Base-by-base conservation (phyloP, 1,140 invertebrate genomes). In the Cyrtorhinus lividipennis region DNA sequence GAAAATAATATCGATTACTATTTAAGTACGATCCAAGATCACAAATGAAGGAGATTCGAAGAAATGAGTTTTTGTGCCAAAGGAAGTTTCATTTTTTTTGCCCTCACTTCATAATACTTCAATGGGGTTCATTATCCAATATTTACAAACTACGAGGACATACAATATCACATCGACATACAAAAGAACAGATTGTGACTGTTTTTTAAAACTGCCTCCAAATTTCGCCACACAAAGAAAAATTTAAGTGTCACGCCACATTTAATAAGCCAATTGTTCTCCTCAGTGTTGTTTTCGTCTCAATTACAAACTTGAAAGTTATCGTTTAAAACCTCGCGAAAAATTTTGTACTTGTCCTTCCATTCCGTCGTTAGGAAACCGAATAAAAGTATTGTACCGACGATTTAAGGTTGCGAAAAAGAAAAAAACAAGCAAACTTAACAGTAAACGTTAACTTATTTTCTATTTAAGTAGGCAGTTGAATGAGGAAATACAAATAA, bases 1-100 rank as follows among this genome's bases (percentile, higher is more conserved):
- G 18, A 53, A 53, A 53, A 22, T 53, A 53, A 53, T 53, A 53
- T 53, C 48, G 20, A 53, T 53, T 44, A 44, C n/a, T n/a, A n/a
- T 44, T 44, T 53, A 53, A 53, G 48, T 53, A 53, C 48, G 48
- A 53, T 53, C 48, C 5, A 53, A 13, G 48, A 53, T 53, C 48
- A 53, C 48, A 53, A 53, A 53, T 53, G 20, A 53, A 53, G 20
- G 48, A 53, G 48, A 53, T 53, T 53, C 48, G 48, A 53, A 22
- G 48, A 53, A 22, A 53, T 53, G 48, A 53, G 48, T 53, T 53
- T 53, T 53, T 53, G 48, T 53, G 48, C 48, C 48, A 53, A 53
- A 53, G 48, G 48, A 53, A 53, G 48, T 53, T 53, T n/a, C n/a
- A n/a, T n/a, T n/a, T n/a, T n/a, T n/a, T n/a, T 53, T 53, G 48